Conservation (phyloP, 2,113 vertebrate species). For the Tetrax tetrax region DNA sequence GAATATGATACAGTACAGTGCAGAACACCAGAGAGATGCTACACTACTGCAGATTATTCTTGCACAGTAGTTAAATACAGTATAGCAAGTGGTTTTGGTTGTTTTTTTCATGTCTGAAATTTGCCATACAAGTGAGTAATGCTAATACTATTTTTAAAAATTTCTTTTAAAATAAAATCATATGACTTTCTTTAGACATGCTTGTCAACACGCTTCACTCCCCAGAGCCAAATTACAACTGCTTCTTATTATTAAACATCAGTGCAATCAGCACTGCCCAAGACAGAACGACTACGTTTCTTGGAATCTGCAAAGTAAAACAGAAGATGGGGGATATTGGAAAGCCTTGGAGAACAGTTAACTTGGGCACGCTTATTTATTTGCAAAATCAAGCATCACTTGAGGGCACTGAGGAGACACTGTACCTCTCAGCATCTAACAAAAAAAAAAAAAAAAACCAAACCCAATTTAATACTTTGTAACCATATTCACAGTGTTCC, state of each 20-base stretch:
- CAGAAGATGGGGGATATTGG: neutral
- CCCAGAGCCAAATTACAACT: neutral
- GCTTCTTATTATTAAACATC: neutral
- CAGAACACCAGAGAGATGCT: neutral
- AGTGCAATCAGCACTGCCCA: neutral
- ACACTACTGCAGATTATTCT: neutral
- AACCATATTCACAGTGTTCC: neutral
- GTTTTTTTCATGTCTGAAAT: neutral
- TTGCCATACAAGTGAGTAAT: neutral
- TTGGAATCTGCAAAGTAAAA: neutral
- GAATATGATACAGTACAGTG: neutral
- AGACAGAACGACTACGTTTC: neutral
- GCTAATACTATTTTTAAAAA: neutral
- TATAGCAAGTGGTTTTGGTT: neutral
- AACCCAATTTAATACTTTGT: neutral
- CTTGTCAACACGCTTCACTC: neutral
- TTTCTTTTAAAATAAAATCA: neutral
- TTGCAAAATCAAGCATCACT: neutral
- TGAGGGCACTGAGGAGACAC: neutral
- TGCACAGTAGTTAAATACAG: neutral
- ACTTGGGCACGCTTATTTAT: neutral
- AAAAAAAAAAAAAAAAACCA: no score
- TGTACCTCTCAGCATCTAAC: neutral
- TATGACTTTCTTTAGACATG: neutral
- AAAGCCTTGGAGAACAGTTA: neutral